These are phyloP conservation scores for Dryocosmus kuriphilus DNA, from an alignment of 2,888 invertebrate species.

Conservation along the genomic window DNA sequence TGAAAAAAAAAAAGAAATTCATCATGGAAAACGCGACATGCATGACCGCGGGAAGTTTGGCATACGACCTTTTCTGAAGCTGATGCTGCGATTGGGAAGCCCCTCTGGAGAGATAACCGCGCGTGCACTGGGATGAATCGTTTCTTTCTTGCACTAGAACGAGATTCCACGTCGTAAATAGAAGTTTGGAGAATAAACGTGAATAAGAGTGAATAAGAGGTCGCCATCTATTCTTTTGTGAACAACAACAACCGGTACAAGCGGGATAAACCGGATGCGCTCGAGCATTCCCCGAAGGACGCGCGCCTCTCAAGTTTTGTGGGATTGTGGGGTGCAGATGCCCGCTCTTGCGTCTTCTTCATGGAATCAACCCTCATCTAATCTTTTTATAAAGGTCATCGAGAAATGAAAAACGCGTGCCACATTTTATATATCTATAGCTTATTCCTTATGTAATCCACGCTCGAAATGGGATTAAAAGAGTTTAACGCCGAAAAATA, in stretches of 20 bases:
- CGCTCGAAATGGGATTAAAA: conserved; percentile 12
- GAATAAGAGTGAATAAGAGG: conserved; percentile 37
- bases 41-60: conserved; percentile 20
- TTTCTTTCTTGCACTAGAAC: conserved; percentile 27
- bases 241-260: conserved; percentile 25
- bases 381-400: conserved; percentile 4
- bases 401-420: conserved; percentile 28
- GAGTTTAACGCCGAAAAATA: conserved; percentile 26
- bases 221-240: conserved; percentile 16
- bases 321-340: conserved; percentile 19
- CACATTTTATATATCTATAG: not conserved
- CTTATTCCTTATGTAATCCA: conserved; percentile 5
- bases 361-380: conserved; percentile 8
- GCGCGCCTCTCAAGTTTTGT: conserved; percentile 27
- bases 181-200: conserved; percentile 22
- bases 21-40: conserved; percentile 39
- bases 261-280: conserved; percentile 30
- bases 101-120: conserved; percentile 25
- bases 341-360: conserved; percentile 3
- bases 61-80: conserved; percentile 13
- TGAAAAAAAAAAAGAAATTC: conserved; percentile 31
- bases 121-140: conserved; percentile 29
- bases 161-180: conserved; percentile 15
- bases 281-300: not conserved
- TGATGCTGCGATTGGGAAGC: conserved; percentile 29